Evolutionary conservation across 1,140 invertebrate genomes (phyloP).

Genomic region (Bradysia coprophila): DNA sequence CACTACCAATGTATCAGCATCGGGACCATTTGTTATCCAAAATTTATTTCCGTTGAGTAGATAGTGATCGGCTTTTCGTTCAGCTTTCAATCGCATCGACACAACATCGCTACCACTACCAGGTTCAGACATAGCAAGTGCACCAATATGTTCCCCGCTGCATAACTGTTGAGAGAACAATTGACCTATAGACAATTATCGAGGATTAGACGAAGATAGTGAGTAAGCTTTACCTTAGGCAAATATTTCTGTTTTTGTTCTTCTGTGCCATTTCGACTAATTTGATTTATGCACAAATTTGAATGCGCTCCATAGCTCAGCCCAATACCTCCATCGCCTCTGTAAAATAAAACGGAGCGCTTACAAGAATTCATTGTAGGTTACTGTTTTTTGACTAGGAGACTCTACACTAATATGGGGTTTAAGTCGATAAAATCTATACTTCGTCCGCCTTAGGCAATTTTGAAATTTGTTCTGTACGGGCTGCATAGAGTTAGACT

Average conservation of each 20-base stretch:
- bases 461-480: too few species aligned
- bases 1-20: slow-evolving; percentile 93
- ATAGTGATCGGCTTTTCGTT: slow-evolving; percentile 80
- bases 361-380: too few species aligned
- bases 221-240: slow-evolving; percentile 53
- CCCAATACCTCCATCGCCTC: slow-evolving; percentile 42
- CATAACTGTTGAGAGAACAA: too few species aligned
- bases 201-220: too few species aligned
- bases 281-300: slow-evolving; percentile 95
- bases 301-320: slow-evolving; percentile 96
- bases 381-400: too few species aligned
- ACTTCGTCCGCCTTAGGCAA: too few species aligned
- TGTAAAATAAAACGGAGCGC: not conserved
- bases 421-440: too few species aligned
- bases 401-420: too few species aligned
- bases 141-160: slow-evolving; percentile 83
- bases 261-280: slow-evolving; percentile 79
- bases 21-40: slow-evolving; percentile 97
- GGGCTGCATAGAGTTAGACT: too few species aligned
- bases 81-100: slow-evolving; percentile 85
- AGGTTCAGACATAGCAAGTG: slow-evolving; percentile 93
- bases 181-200: too few species aligned
- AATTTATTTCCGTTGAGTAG: slow-evolving; percentile 95
- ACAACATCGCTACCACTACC: slow-evolving; percentile 92
- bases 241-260: slow-evolving; percentile 88